These are phyloP conservation scores for Epinotia nisella DNA, from an alignment of 2,888 invertebrate species.

Conservation along the genomic window DNA sequence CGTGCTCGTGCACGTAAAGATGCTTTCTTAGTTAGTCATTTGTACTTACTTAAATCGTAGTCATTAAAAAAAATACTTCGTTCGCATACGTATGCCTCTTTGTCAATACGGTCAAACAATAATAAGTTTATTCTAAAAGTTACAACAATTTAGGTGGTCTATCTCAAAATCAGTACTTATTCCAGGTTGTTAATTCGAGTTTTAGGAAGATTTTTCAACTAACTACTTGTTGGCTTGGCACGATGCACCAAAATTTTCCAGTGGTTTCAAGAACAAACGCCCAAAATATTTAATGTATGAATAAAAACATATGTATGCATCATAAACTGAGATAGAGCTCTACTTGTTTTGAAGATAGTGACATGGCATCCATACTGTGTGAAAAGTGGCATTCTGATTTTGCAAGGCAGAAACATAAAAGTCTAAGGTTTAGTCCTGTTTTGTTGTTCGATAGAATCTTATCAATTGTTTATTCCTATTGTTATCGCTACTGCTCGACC, in stretches of 20 bases:
- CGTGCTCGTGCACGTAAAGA: too few relatives aligned
- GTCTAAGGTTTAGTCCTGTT: too few relatives aligned
- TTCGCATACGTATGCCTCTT: background rate
- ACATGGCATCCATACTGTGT: too few relatives aligned
- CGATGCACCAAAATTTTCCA: conserved; percentile 27
- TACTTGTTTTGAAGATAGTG: too few relatives aligned
- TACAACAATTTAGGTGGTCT: background rate
- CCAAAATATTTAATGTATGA: conserved; percentile 20
- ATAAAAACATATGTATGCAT: background rate
- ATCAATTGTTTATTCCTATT: conserved; percentile 37
- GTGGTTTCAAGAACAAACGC: conserved; percentile 23
- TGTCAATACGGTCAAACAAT: too few relatives aligned
- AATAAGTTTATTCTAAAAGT: background rate
- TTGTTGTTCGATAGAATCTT: conserved; percentile 28
- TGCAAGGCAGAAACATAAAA: too few relatives aligned
- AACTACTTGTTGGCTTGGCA: conserved; percentile 41
- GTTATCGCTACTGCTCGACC: conserved; percentile 29
- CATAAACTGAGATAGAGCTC: background rate
- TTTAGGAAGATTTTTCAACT: background rate
- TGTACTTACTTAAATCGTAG: background rate
- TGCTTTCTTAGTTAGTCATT: too few relatives aligned
- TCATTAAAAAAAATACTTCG: background rate
- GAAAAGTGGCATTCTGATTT: too few relatives aligned
- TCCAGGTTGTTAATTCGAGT: background rate
- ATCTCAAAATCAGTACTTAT: background rate